Percentiles rank a stretch among this genome's conserved stretches.
phyloP scores from a whole-genome alignment of 2,113 vertebrate genomes.

The Gymnobelideus leadbeateri region DNA sequence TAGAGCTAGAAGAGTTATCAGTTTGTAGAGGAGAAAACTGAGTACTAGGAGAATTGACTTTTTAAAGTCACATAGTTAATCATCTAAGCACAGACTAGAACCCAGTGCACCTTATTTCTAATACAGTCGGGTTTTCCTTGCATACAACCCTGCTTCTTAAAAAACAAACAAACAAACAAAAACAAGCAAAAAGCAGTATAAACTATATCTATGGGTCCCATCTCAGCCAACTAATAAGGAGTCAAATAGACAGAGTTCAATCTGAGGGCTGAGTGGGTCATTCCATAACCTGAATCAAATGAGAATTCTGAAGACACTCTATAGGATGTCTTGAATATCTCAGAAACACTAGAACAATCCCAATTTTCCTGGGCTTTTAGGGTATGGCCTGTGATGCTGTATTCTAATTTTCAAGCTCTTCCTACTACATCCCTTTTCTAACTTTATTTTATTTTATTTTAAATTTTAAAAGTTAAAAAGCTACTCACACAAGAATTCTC shows the following conservation, averaged over 20 bases:
- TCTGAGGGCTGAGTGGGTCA: background rate
- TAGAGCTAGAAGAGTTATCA: background rate
- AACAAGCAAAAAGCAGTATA: background rate
- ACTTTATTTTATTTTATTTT: constrained; percentile 29
- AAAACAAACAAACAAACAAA: too few relatives aligned
- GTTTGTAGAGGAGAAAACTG: background rate
- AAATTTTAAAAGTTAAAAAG: constrained; percentile 39
- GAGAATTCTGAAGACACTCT: fast-evolving
- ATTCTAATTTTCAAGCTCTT: background rate
- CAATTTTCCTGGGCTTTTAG: background rate
- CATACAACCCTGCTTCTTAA: background rate
- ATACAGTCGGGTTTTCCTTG: background rate
- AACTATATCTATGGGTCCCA: background rate
- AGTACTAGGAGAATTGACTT: background rate
- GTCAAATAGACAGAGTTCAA: background rate
- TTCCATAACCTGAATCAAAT: background rate
- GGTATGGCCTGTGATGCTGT: background rate
- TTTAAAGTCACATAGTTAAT: background rate
- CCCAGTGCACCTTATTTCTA: background rate
- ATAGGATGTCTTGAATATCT: background rate
- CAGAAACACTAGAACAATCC: background rate
- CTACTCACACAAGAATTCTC: background rate
- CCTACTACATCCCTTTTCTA: background rate
- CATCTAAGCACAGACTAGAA: background rate
- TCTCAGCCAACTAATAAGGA: background rate